Base-by-base conservation (phyloP, 2,888 invertebrate species). In the Agrochola circellaris region DNA sequence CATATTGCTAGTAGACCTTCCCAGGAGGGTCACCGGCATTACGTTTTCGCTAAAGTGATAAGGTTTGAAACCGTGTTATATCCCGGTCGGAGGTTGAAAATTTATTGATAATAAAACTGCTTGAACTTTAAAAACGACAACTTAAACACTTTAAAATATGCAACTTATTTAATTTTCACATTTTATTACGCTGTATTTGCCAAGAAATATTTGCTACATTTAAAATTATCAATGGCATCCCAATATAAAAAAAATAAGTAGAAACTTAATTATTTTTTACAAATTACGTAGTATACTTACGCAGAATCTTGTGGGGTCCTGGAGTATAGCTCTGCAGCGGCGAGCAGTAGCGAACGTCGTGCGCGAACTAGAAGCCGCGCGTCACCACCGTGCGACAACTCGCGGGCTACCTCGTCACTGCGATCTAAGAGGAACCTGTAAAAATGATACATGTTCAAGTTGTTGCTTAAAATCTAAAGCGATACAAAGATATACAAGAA, bases 311-410 rank as follows among this genome's bases (percentile, higher is more conserved):
- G 93, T 20, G 94, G 93, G 0, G 95, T 93, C 30, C 95, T 89
- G 0, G 96, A 94, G 86, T 97, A 97, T 0, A 97, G 90, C 73
- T 97, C 97, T 0, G 96, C 95, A 9, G 97, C 97, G 17, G 96
- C 97, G 0, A 97, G 92, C 11, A 97, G 89, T 17, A 97, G 88
- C 1, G 96, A 96, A 0, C 96, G 94, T 3, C 96, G 91, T 73
- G 97, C 96, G 15, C 96, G 94, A 74, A 97, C 94, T 66, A 97
- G 81, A n/a, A 97, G 90, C 0, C 96, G 92, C 45, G 95, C 95
- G 85, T 95, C 96, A 0, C 96, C 96, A 6, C 96, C 95, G 69
- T 91, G 91, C 0, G 95, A 93, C 61, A 96, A 79, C 87, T 95
- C 95, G 3, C 95, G 94, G 0, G 95, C 96, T 45, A 96, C 93